Base-by-base conservation (phyloP, 2,888 invertebrate genomes). In the Craniophora ligustri region DNA sequence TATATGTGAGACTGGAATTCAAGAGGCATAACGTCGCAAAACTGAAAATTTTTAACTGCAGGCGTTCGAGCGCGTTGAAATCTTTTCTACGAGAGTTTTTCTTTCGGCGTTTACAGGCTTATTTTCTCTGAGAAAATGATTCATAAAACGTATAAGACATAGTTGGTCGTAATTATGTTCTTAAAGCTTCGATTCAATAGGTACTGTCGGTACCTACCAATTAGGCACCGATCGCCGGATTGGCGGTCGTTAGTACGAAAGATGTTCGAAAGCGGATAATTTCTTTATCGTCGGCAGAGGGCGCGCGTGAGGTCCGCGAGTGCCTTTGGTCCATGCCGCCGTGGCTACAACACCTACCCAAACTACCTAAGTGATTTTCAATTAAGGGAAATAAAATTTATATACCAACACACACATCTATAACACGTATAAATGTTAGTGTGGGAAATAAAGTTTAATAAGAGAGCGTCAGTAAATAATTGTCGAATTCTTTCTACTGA, bases 211-310 rank as follows among this genome's bases (percentile, higher is more conserved):
- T 79, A 79, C 78, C 74, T 78, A 72, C 84, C 83, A 85, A 85
- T 85, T 85, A 85, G 81, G 72, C 71, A 63, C 66, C 75, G 69
- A 76, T 73, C 69, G 65, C 53, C 63, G 55, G 63, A 77, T 77
- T 77, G 78, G 77, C 72, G 79, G 83, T 89, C 86, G 86, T 88
- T 88, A 87, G 85, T 77, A 74, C 72, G 78, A 80, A 84, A 84
- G 81, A 88, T 87, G 84, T 75, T 75, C 73, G 79, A 81, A 84
- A 84, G 82, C 76, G 79, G 85, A 84, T 89, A 87, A 90, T 89
- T 88, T 89, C 88, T 89, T 88, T 86, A 90, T 89, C 87, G 76
- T 62, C 53, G 63, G 66, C 62, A 72, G 73, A 73, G 75, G 79
- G 80, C 81, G 82, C 82, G 86, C 81, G 88, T 87, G 88, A 84